Percentiles rank a stretch among this genome's conserved stretches.
Conservation (phyloP, 2,113 vertebrate genomes). For the Tychaedon coryphoeus region DNA sequence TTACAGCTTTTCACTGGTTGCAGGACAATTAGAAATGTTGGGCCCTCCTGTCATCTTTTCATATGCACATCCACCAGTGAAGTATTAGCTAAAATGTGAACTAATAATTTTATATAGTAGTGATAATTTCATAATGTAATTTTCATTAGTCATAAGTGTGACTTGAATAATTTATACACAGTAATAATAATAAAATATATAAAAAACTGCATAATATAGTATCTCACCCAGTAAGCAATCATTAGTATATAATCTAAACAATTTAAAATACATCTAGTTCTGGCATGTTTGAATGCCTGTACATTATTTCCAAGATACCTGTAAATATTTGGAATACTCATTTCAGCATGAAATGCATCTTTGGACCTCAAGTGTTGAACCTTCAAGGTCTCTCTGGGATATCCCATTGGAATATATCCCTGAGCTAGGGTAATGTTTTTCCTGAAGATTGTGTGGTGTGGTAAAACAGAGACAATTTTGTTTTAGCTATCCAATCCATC, state of each 20-base stretch:
- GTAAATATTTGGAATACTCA: background rate
- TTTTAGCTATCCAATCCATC: background rate
- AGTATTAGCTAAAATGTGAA: background rate
- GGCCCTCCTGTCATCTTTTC: background rate
- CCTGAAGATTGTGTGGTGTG: background rate
- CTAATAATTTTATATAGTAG: background rate
- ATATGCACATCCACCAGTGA: too few relatives aligned
- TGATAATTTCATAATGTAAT: background rate
- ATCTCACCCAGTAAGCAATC: background rate
- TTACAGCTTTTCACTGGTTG: background rate
- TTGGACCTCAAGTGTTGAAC: background rate
- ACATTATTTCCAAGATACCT: background rate
- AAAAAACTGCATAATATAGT: background rate
- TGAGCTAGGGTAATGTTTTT: background rate
- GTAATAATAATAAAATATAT: background rate
- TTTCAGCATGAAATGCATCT: background rate
- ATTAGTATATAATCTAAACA: background rate
- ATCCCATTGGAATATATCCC: background rate
- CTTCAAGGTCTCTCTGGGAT: background rate
- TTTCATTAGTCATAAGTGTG: background rate
- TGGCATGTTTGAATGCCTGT: background rate
- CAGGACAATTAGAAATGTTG: background rate
- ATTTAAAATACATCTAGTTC: background rate
- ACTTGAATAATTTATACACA: background rate
- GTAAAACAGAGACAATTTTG: background rate